A percentile compares a stretch with the other conserved stretches of the same genome.
phyloP scores from a whole-genome alignment of 2,113 vertebrate genomes.

The Halichoerus grypus region DNA sequence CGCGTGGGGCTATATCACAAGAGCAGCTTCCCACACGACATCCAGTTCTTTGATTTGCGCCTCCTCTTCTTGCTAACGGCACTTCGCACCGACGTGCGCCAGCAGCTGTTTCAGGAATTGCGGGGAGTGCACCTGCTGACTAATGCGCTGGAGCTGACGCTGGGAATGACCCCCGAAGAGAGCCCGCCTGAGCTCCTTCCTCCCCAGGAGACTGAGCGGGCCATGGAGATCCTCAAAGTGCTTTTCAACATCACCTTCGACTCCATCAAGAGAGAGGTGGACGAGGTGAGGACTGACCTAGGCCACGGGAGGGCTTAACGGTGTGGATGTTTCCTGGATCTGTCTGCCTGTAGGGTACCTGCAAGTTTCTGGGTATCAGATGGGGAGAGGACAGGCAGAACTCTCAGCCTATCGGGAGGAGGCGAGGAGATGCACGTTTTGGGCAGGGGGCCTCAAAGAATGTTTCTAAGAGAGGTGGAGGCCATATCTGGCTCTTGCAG shows the following conservation, averaged over 20 bases:
- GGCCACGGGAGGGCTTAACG: background rate
- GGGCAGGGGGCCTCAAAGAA: background rate
- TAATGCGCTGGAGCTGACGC: constrained; percentile 90
- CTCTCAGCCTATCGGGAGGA: background rate
- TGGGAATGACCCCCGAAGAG: constrained; percentile 82
- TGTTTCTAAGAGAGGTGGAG: background rate
- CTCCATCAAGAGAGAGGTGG: constrained; percentile 90
- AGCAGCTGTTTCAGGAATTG: constrained; percentile 92
- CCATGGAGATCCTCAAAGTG: constrained; percentile 97
- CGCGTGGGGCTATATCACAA: constrained; percentile 90
- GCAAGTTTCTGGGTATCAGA: background rate
- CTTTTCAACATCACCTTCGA: constrained; percentile 97
- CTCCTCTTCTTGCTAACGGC: constrained; percentile 95
- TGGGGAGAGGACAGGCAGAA: background rate
- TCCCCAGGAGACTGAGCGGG: constrained; percentile 91
- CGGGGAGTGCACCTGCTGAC: constrained; percentile 90
- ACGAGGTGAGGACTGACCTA: constrained; percentile 89
- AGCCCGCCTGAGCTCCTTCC: constrained; percentile 84
- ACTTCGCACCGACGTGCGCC: constrained; percentile 90
- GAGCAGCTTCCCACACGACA: constrained; percentile 89
- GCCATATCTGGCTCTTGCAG: background rate
- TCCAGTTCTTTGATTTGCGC: constrained; percentile 95
- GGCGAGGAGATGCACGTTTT: background rate
- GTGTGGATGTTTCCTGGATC: rapidly evolving
- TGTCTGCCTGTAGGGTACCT: too few relatives aligned